Evolutionary conservation across 1,140 invertebrate genomes (phyloP).

Genomic region (Homalodisca vitripennis): DNA sequence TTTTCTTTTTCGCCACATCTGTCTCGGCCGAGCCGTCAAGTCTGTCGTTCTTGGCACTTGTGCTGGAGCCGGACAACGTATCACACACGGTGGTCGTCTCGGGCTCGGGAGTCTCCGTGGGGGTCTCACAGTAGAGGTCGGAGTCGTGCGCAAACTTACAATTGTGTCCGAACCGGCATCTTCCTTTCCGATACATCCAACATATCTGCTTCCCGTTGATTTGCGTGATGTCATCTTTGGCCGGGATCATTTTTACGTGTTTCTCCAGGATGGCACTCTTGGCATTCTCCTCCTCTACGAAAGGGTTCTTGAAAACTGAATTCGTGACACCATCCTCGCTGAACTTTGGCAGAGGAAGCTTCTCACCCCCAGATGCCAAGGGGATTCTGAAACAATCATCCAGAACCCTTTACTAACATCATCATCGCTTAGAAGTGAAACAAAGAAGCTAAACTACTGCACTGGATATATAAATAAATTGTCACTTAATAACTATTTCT

Average conservation of each 20-base stretch:
- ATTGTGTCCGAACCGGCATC: conserved; percentile 87
- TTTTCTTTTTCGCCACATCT: conserved; percentile 62
- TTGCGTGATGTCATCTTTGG: conserved; percentile 66
- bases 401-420: no score
- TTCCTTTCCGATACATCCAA: conserved; percentile 89
- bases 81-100: not conserved
- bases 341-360: conserved; percentile 36
- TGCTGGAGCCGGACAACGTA: not conserved
- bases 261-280: conserved; percentile 86
- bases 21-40: conserved; percentile 39
- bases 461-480: no score
- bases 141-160: conserved; percentile 92
- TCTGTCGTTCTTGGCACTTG: not conserved
- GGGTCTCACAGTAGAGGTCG: conserved; percentile 56
- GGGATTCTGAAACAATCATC: no score
- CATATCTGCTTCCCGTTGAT: conserved; percentile 90
- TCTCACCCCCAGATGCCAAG: conserved; percentile 6
- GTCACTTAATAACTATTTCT: no score
- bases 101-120: not conserved
- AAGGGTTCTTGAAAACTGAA: conserved; percentile 88
- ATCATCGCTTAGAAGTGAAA: no score
- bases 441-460: no score
- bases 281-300: conserved; percentile 82
- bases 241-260: conserved; percentile 88
- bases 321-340: conserved; percentile 44